Conservation (phyloP, 2,113 vertebrate species). For the Podocnemis expansa region DNA sequence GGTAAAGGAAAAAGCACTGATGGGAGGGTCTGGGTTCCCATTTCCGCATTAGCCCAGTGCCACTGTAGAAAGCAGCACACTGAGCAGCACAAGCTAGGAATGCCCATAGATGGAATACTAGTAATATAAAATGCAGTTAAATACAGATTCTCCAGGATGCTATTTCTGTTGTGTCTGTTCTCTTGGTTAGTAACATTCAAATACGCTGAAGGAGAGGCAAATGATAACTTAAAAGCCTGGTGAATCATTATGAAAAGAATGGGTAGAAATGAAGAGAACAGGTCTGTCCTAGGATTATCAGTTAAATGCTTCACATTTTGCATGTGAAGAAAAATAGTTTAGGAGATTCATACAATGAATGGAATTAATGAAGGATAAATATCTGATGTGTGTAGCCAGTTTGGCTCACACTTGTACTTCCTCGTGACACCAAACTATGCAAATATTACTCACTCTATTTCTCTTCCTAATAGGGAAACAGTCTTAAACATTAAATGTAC, state of each 20-base stretch:
- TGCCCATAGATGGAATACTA: background rate
- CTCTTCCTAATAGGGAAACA: background rate
- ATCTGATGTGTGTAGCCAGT: slow-evolving; percentile 24
- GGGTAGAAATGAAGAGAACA: slow-evolving; percentile 18
- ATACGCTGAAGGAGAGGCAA: background rate
- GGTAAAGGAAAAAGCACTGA: background rate
- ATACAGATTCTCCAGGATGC: background rate
- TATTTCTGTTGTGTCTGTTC: background rate
- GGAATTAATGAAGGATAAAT: slow-evolving; percentile 32
- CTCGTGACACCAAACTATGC: background rate
- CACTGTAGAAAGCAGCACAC: background rate
- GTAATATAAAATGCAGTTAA: background rate
- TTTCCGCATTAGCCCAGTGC: background rate
- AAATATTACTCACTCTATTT: background rate
- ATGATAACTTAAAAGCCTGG: background rate
- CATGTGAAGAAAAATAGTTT: slow-evolving; percentile 42
- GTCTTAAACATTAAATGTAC: background rate
- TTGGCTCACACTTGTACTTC: slow-evolving; percentile 36
- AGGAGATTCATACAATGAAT: slow-evolving; percentile 19
- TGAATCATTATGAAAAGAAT: slow-evolving; percentile 28
- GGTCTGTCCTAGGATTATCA: slow-evolving; percentile 23
- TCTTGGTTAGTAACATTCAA: background rate
- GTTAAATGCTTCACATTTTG: slow-evolving; percentile 67
- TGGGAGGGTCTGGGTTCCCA: background rate
- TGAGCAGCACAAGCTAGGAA: background rate